Conservation (phyloP, 2,888 invertebrate species). For the Trissolcus brochymenae region DNA sequence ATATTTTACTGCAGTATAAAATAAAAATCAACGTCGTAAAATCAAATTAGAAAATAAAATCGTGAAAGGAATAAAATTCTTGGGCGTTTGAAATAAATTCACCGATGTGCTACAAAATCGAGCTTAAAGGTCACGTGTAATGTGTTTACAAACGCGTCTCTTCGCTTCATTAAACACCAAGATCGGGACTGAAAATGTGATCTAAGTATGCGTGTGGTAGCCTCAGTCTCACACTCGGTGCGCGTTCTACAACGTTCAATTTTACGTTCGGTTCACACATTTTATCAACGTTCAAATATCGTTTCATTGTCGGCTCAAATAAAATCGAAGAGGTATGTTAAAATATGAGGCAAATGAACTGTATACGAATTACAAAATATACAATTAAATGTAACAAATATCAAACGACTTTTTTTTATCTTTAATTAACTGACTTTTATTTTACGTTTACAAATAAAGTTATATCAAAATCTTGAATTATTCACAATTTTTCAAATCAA, state of each 20-base stretch:
- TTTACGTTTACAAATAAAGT: too few species aligned
- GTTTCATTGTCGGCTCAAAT: slow-evolving; percentile 10
- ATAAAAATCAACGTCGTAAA: neutral
- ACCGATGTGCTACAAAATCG: slow-evolving; percentile 26
- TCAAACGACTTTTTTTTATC: too few species aligned
- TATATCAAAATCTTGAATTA: too few species aligned
- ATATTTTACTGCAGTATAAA: too few species aligned
- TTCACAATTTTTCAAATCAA: too few species aligned
- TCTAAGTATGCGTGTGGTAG: slow-evolving; percentile 20
- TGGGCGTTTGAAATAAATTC: slow-evolving; percentile 17
- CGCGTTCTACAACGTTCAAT: slow-evolving; percentile 13
- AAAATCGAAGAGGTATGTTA: slow-evolving; percentile 32
- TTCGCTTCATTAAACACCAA: slow-evolving; percentile 28
- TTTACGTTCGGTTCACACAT: slow-evolving; percentile 19
- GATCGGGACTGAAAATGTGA: slow-evolving; percentile 33
- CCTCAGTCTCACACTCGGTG: slow-evolving; percentile 20
- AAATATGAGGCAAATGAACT: slow-evolving; percentile 17
- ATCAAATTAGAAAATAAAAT: neutral
- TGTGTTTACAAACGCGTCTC: slow-evolving; percentile 46
- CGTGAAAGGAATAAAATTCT: slow-evolving; percentile 16
- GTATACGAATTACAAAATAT: too few species aligned
- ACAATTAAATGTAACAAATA: too few species aligned
- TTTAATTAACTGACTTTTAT: too few species aligned
- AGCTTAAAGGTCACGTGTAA: slow-evolving; percentile 39
- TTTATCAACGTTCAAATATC: slow-evolving; percentile 38